These are phyloP conservation scores for Phrixothrix hirtus DNA, from an alignment of 2,888 invertebrate genomes.

Conservation along the genomic window DNA sequence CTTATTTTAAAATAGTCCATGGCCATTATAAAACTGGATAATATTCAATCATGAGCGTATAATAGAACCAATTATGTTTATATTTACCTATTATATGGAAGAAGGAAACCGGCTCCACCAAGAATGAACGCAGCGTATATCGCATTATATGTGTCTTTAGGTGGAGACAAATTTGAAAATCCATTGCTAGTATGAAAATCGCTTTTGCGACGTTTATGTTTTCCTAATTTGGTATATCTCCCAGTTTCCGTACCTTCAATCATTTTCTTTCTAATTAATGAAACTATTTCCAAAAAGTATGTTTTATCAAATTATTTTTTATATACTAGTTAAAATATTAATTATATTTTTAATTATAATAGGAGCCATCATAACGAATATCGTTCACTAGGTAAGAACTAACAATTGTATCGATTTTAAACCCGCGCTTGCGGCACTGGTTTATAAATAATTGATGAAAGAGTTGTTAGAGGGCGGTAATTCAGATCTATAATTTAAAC, in stretches of 20 bases:
- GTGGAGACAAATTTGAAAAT: constrained; percentile 66
- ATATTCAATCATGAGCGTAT: constrained; percentile 19
- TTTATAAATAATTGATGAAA: neutral
- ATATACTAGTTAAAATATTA: neutral
- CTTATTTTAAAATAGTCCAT: constrained; percentile 88
- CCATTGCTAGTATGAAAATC: constrained; percentile 55
- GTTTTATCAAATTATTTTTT: constrained; percentile 1
- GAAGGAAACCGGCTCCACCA: constrained; percentile 86
- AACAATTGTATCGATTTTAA: constrained; percentile 37
- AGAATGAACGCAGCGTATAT: constrained; percentile 77
- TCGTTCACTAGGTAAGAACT: constrained; percentile 18
- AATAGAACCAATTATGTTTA: neutral
- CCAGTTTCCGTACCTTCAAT: constrained; percentile 47
- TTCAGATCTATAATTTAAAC: too few species aligned
- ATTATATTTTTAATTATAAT: neutral
- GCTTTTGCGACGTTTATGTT: constrained; percentile 41
- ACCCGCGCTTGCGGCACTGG: constrained; percentile 35
- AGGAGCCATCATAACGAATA: constrained; percentile 9
- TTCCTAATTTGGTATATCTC: constrained; percentile 51
- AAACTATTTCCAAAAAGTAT: neutral
- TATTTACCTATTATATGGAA: constrained; percentile 87
- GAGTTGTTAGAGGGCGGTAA: neutral
- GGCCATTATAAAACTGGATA: constrained; percentile 88
- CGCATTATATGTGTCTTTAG: constrained; percentile 70
- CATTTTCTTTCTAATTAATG: constrained; percentile 30